Base-by-base conservation (phyloP, 2,888 invertebrate genomes). In the Tetragonisca angustula region DNA sequence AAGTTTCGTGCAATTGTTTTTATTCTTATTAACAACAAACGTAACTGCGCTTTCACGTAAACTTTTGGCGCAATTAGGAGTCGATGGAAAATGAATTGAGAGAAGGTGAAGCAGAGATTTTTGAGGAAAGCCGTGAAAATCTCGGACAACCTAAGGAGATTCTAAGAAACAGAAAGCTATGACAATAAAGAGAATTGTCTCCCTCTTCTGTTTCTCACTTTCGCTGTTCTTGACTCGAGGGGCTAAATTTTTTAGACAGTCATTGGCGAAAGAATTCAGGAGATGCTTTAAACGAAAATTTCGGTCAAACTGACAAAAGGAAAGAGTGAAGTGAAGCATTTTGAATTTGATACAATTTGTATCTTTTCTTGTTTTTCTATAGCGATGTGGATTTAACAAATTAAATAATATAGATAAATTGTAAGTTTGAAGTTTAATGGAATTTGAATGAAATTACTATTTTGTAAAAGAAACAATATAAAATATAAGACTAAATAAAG, bases 161-260 rank as follows among this genome's bases (percentile, higher is more conserved):
- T 59, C 74, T 88, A 88, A 88, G 69, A 84, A 79, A 73, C 68
- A 52, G 62, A 59, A 67, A 71, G 43, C 52, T 74, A 73, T 36
- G 49, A 56, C 79, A 79, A 82, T 88, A 86, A 88, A 84, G 80
- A 86, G 81, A 81, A 76, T 81, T 50, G 69, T 61, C 68, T 27
- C 84, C 86, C 74, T 78, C 32, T 69, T 59, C 67, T 64, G 56
- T 76, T 82, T 67, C 64, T 74, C 69, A 71, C 67, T 78, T 72
- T 74, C 64, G 64, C 50, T 74, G 27, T 79, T 70, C 74, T 71
- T 70, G 52, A n/a, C 54, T 70, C 56, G 43, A 43, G 52, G 65
- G 86, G 86, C 68, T 81, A 74, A 79, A 64, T 84, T 79, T 80
- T 80, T 86, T 65, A 86, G 73, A 73, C 43, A 69, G 64, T 19